phyloP scores from a whole-genome alignment of 2,797 vertebrate species.

The Mallotus villosus region DNA sequence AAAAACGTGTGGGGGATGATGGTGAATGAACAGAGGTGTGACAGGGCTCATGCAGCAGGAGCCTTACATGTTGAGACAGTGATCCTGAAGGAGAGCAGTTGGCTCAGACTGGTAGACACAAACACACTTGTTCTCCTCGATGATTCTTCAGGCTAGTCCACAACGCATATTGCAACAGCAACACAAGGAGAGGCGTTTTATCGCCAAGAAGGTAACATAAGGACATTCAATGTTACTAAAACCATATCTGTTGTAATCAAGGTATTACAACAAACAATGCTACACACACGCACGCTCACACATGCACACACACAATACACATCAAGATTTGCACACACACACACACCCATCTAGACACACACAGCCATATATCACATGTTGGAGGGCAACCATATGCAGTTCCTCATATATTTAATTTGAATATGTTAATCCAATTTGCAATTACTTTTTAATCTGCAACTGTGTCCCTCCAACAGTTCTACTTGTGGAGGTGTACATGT shows the following conservation, averaged over 20 bases:
- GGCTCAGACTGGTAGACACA: constrained; percentile 11
- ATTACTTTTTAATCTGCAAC: neutral
- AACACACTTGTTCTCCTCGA: constrained; percentile 10
- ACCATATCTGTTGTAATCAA: constrained; percentile 8
- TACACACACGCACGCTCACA: neutral
- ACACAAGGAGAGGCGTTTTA: constrained; percentile 13
- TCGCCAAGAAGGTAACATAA: constrained; percentile 5
- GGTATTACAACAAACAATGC: neutral
- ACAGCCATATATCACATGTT: neutral
- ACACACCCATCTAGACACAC: constrained; percentile 3
- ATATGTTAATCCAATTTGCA: neutral
- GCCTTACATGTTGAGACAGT: constrained; percentile 5
- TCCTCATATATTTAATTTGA: neutral
- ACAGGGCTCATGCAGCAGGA: neutral
- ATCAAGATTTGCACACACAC: neutral
- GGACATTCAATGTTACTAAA: neutral
- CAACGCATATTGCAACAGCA: constrained; percentile 12
- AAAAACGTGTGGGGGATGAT: no score
- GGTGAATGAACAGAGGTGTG: neutral
- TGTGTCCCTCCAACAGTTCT: neutral
- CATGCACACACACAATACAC: constrained; percentile 9
- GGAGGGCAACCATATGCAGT: neutral
- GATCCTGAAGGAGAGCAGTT: constrained; percentile 1
- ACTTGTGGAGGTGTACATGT: neutral
- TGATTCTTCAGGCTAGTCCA: neutral